Percentiles rank a stretch among this genome's conserved stretches.
phyloP scores from a whole-genome alignment of 2,113 vertebrate species.

The Dolichotis patagonum region DNA sequence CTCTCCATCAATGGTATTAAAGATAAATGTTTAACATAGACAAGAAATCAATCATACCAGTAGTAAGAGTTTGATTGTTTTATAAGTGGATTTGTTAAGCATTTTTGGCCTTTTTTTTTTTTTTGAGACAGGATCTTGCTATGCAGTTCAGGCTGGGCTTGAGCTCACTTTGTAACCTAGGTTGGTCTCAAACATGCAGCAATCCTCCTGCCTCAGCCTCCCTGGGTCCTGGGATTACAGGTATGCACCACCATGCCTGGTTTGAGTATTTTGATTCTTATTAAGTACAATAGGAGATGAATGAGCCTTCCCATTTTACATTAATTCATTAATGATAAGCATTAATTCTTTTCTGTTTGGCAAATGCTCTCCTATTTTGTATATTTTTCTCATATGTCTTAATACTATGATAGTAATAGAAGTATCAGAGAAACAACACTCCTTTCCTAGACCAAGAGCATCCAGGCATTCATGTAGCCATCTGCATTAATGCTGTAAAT shows the following conservation, averaged over 20 bases:
- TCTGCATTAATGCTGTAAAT: neutral
- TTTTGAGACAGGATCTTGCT: too few relatives aligned
- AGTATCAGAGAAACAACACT: neutral
- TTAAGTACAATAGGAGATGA: neutral
- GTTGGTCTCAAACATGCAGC: too few relatives aligned
- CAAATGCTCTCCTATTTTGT: neutral
- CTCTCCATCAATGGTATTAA: neutral
- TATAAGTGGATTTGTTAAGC: neutral
- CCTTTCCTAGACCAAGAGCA: neutral
- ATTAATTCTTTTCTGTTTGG: neutral
- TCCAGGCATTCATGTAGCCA: neutral
- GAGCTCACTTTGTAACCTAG: too few relatives aligned
- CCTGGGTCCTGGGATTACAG: too few relatives aligned
- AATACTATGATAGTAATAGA: neutral
- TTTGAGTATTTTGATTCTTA: conserved; percentile 53
- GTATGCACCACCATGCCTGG: too few relatives aligned
- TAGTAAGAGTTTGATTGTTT: conserved; percentile 49
- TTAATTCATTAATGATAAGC: conserved; percentile 7
- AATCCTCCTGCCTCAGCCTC: too few relatives aligned
- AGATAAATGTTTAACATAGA: conserved; percentile 1
- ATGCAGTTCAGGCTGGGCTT: too few relatives aligned
- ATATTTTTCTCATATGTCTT: conserved; percentile 24
- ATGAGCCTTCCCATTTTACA: neutral
- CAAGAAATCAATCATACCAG: conserved; percentile 4
- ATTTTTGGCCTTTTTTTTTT: neutral